Base-by-base conservation (phyloP, 2,888 invertebrate species). In the Hydraecia micacea region DNA sequence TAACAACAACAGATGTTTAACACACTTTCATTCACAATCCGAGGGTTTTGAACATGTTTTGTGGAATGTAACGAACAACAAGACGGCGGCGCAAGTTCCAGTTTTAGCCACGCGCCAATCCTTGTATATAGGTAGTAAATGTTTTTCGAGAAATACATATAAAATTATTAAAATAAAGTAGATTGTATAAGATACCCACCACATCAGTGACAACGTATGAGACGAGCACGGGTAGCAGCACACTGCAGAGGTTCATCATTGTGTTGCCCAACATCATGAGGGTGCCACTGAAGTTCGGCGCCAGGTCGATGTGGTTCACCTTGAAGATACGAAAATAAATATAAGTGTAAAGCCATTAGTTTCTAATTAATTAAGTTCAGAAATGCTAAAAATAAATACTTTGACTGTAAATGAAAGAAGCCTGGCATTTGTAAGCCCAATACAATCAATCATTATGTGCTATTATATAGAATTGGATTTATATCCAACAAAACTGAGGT, bases 261-360 rank as follows among this genome's bases (percentile, higher is more conserved):
- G 97, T 97, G 92, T 98, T 98, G 0, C 98, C 98, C 63, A 98
- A 97, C 0, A 98, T 98, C 98, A 98, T 98, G 73, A 98, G 92
- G 0, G 98, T 97, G 0, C 98, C 98, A 3, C 98, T 98, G 92
- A 97, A 98, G 91, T 98, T 98, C 0, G 98, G 98, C 0, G 98
- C 97, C 78, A 98, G 95, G 93, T 98, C 98, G 73, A 98, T 98
- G 88, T 98, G 98, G 93, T 98, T 98, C 2, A 97, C 97, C 96
- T 97, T 96, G 7, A 88, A 89, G 69, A 18, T 36, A 21, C 15
- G 0, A 70, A 63, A 42, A 18, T 39, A 18, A 36, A 18, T 18
- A 18, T 13, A 0, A 39, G 32, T 46, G 18, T 36, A 36, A 52
- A 69, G 25, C 1, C 21, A 63, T 21, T 21, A 3, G 5, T 36